phyloP scores from a whole-genome alignment of 2,888 invertebrate species.

The Gari tellinella region DNA sequence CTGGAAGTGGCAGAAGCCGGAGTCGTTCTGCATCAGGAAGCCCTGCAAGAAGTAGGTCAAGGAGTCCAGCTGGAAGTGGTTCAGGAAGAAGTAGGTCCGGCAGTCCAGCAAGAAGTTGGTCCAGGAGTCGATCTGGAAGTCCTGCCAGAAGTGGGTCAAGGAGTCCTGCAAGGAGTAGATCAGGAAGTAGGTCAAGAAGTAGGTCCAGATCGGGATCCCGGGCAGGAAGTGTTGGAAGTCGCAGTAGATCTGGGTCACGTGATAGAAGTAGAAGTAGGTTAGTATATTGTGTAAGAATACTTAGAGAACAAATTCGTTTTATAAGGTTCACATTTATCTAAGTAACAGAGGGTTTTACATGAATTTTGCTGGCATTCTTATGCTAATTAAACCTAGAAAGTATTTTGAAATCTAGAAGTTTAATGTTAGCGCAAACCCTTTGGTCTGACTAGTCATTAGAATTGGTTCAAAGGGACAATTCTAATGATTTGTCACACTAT shows the following conservation, averaged over 20 bases:
- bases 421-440: too few species aligned
- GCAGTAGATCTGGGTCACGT: constrained; percentile 35
- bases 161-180: constrained; percentile 49
- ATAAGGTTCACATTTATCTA: too few species aligned
- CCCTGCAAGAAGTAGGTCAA: constrained; percentile 46
- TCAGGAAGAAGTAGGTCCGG: constrained; percentile 41
- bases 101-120: constrained; percentile 48
- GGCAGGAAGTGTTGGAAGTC: constrained; percentile 44
- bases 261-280: constrained; percentile 22
- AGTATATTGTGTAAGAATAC: too few species aligned
- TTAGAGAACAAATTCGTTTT: too few species aligned
- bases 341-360: too few species aligned
- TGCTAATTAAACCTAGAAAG: too few species aligned
- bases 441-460: too few species aligned
- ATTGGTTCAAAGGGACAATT: too few species aligned
- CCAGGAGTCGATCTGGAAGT: constrained; percentile 43
- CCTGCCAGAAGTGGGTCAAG: constrained; percentile 60
- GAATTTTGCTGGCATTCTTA: too few species aligned
- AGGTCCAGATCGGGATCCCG: constrained; percentile 29
- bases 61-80: constrained; percentile 47
- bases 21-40: constrained; percentile 54
- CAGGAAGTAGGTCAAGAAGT: constrained; percentile 46
- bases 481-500: too few species aligned
- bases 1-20: constrained; percentile 42
- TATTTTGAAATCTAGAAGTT: too few species aligned